phyloP scores from a whole-genome alignment of 2,888 invertebrate genomes.

The Apamea anceps region DNA sequence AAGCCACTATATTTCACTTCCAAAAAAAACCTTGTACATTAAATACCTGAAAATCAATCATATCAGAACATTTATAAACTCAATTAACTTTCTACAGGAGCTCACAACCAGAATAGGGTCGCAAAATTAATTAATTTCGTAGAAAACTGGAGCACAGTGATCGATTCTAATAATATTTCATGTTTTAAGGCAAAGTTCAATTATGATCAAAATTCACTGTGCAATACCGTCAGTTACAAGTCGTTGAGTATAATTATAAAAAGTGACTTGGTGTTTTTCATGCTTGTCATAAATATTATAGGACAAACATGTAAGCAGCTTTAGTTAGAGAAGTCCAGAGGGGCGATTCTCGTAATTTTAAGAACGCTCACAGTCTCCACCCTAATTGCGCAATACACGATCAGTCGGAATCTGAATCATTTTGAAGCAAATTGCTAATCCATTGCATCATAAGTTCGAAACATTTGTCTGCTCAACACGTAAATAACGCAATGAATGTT shows the following conservation, averaged over 20 bases:
- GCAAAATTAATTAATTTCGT: slow-evolving; percentile 60
- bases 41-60: not conserved
- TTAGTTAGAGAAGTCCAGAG: not conserved
- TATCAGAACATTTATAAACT: not conserved
- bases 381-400: no score
- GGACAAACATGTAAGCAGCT: no score
- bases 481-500: no score
- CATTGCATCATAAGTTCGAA: no score
- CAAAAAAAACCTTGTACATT: not conserved
- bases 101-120: slow-evolving; percentile 56
- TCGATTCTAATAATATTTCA: slow-evolving; percentile 59
- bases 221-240: not conserved
- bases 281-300: not conserved
- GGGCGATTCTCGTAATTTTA: no score
- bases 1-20: not conserved
- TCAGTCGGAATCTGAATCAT: no score
- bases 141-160: slow-evolving; percentile 54
- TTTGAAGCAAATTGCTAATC: no score
- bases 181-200: slow-evolving; percentile 50
- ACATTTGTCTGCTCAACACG: no score
- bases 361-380: no score
- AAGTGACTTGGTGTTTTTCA: not conserved
- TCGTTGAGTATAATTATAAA: not conserved
- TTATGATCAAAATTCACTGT: slow-evolving; percentile 42
- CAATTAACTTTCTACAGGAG: not conserved